These are phyloP conservation scores for Noctuana brunneofusca DNA, from an alignment of 2,888 invertebrate species.

Conservation along the genomic window DNA sequence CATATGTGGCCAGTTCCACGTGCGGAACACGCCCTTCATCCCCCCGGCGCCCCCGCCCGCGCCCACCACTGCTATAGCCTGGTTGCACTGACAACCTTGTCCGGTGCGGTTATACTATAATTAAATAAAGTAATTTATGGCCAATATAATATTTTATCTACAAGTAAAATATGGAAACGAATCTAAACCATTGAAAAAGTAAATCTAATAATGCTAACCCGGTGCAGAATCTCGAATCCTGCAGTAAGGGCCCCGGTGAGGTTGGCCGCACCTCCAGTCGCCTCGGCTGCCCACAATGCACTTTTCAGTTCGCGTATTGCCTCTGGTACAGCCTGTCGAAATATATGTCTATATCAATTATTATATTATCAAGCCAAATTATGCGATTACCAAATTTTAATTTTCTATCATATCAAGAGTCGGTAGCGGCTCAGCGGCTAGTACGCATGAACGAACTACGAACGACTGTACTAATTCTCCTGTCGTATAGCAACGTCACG, in stretches of 20 bases:
- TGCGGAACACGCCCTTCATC: conserved; percentile 84
- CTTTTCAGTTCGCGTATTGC: conserved; percentile 91
- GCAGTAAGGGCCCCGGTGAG: conserved; percentile 95
- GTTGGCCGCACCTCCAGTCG: conserved; percentile 90
- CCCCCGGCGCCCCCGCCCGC: conserved; percentile 94
- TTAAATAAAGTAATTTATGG: too few relatives aligned
- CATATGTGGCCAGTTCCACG: conserved; percentile 96
- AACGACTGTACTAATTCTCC: too few relatives aligned
- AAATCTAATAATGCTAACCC: too few relatives aligned
- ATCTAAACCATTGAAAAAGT: too few relatives aligned
- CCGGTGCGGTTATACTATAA: conserved; percentile 90
- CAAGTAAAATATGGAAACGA: too few relatives aligned
- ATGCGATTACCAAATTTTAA: too few relatives aligned
- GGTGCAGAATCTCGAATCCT: conserved; percentile 95
- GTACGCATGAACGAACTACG: too few relatives aligned
- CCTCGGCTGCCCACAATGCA: conserved; percentile 88
- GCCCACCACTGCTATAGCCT: conserved; percentile 98
- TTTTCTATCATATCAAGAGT: too few relatives aligned
- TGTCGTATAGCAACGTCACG: too few relatives aligned
- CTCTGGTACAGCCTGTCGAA: conserved; percentile 89
- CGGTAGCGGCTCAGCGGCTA: too few relatives aligned
- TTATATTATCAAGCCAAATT: background rate
- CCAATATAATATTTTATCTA: too few relatives aligned
- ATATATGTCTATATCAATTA: background rate
- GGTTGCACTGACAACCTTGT: conserved; percentile 96